Evolutionary conservation across 2,797 vertebrate genomes (phyloP).

Genomic region (Argya squamiceps): DNA sequence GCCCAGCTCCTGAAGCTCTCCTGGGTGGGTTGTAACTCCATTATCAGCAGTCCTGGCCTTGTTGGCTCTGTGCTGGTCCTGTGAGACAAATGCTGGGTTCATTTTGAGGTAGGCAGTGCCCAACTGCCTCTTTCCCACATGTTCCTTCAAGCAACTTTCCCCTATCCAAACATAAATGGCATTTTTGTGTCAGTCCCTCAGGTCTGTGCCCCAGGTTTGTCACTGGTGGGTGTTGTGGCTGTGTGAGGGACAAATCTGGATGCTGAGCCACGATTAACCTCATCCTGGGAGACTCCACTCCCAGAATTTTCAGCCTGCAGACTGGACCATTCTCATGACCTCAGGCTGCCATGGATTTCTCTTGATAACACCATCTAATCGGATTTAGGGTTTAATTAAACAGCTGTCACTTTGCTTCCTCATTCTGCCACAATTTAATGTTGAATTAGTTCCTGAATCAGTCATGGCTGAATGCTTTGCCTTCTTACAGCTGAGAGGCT

Average conservation of each 20-base stretch:
- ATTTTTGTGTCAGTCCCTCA: neutral
- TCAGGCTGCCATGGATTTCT: constrained; percentile 49
- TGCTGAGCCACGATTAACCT: neutral
- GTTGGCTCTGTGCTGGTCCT: neutral
- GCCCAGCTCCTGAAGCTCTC: neutral
- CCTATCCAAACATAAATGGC: fast-evolving
- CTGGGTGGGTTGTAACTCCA: neutral
- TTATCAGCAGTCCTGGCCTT: neutral
- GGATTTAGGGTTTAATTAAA: constrained; percentile 67
- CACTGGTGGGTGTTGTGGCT: neutral
- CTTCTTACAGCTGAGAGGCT: neutral
- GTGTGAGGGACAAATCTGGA: neutral
- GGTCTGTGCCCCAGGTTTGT: neutral
- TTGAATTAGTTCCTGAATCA: constrained; percentile 65
- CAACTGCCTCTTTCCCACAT: neutral
- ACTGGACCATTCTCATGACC: constrained; percentile 44
- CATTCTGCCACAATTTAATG: constrained; percentile 42
- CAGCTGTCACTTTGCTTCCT: constrained; percentile 69
- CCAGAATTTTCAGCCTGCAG: neutral
- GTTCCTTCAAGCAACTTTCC: neutral
- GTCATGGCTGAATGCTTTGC: constrained; percentile 32
- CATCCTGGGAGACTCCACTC: neutral
- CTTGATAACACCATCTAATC: constrained; percentile 57
- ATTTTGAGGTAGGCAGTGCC: neutral
- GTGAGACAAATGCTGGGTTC: neutral